phyloP scores from a whole-genome alignment of 2,888 invertebrate species.

The Trachelus iudaicus region DNA sequence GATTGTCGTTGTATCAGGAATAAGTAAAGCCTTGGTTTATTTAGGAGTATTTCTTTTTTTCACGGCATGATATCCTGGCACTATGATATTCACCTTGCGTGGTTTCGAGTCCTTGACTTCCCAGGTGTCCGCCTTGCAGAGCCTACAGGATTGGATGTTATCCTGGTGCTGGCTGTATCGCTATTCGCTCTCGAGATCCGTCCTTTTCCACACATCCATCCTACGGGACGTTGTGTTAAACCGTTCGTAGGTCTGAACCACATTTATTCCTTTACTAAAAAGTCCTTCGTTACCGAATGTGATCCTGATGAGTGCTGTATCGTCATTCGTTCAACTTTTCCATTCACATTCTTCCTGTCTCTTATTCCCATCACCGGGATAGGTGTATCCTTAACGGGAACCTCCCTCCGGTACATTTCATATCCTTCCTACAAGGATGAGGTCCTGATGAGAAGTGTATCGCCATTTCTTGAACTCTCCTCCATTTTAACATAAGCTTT shows the following conservation, averaged over 20 bases:
- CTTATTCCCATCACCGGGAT: neutral
- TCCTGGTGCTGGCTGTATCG: neutral
- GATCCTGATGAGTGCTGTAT: constrained; percentile 50
- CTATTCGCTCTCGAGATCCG: neutral
- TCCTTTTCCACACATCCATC: neutral
- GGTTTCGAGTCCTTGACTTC: neutral
- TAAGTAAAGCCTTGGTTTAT: constrained; percentile 14
- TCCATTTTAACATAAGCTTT: neutral
- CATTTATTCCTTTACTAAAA: neutral
- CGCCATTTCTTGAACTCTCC: neutral
- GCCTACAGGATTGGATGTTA: neutral
- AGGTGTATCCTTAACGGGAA: neutral
- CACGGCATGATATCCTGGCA: neutral
- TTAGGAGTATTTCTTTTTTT: neutral
- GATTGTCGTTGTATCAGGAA: constrained; percentile 17
- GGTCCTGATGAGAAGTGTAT: constrained; percentile 19
- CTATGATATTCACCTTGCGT: neutral
- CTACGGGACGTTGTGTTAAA: neutral
- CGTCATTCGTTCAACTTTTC: constrained; percentile 41
- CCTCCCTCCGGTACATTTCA: neutral
- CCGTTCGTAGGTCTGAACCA: neutral
- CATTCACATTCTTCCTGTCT: neutral
- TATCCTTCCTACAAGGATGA: constrained; percentile 13
- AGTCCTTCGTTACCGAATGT: constrained; percentile 28
- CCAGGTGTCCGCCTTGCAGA: neutral